Evolutionary conservation across 2,888 invertebrate genomes (phyloP).

Genomic region (Cryptocephalus moraei): DNA sequence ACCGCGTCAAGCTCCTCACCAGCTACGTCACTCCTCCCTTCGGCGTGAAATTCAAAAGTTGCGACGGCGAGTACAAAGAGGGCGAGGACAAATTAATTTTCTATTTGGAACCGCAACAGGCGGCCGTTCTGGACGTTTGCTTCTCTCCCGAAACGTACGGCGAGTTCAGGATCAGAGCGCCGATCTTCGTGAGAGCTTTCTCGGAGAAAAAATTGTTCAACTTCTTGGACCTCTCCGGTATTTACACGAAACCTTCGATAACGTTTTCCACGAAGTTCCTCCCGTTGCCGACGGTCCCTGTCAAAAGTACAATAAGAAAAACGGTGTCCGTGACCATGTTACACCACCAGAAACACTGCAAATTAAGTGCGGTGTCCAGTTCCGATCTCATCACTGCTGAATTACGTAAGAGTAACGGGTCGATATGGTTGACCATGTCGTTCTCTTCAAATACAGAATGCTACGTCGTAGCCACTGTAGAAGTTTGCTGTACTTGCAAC

Average conservation of each 20-base stretch:
- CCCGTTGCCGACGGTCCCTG: slow-evolving; percentile 29
- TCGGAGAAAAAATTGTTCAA: slow-evolving; percentile 28
- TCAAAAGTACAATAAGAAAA: neutral
- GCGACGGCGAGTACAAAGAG: neutral
- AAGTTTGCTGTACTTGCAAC: slow-evolving; percentile 23
- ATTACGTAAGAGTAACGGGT: too few species aligned
- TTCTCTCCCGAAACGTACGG: slow-evolving; percentile 26
- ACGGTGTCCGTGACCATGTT: slow-evolving; percentile 5
- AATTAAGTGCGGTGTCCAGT: slow-evolving; percentile 6
- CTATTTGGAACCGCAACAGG: slow-evolving; percentile 16
- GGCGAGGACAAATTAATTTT: too few species aligned
- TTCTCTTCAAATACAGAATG: slow-evolving; percentile 12
- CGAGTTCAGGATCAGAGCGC: slow-evolving; percentile 21
- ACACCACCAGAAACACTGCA: slow-evolving; percentile 12
- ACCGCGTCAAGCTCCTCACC: neutral
- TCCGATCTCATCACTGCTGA: too few species aligned
- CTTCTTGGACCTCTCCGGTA: slow-evolving; percentile 27
- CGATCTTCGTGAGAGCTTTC: slow-evolving; percentile 30
- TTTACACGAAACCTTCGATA: slow-evolving; percentile 24
- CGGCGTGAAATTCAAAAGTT: neutral
- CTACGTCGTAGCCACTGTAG: slow-evolving; percentile 9
- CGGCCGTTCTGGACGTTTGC: slow-evolving; percentile 19
- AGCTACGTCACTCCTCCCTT: neutral
- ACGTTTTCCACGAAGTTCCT: slow-evolving; percentile 21
- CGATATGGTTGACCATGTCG: neutral